Evolutionary conservation across 53 echinoderm and acorn worm species (phyloP), one percentile per base, ranked within the genome.

Genomic region (Holothuria scabra): DNA sequence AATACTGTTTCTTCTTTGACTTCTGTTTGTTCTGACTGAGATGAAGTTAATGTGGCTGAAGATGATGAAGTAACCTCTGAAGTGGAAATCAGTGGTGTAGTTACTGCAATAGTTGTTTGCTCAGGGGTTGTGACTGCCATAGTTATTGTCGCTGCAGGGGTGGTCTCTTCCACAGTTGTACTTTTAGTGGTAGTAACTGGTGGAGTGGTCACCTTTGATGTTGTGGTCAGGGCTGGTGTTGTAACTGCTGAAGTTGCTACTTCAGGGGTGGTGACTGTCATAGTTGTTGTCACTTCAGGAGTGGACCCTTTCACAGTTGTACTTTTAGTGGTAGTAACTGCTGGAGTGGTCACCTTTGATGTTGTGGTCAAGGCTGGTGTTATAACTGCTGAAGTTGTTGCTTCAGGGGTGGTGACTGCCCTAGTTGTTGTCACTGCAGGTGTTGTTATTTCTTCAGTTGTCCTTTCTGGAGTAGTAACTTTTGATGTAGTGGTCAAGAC

Each of bases 401-500:
- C 35, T 35, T 3, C 35, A 35, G 35, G 35, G n/a, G n/a, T n/a
- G n/a, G n/a, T n/a, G n/a, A n/a, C n/a, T n/a, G n/a, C n/a, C n/a
- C n/a, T n/a, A n/a, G n/a, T n/a, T n/a, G n/a, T n/a, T n/a, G n/a
- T n/a, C n/a, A n/a, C n/a, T n/a, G n/a, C n/a, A n/a, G n/a, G n/a
- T n/a, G n/a, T n/a, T n/a, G n/a, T n/a, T n/a, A n/a, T n/a, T n/a
- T n/a, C n/a, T n/a, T n/a, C n/a, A n/a, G n/a, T 85, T 12, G 74
- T 12, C 18, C 58, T 61, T 35, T 33, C 49, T 1, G 60, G 69
- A 28, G 85, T 85, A 0, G 71, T 24, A 5, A n/a, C n/a, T 35
- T 35, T 35, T 35, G 65, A 31, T 66, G 78, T 76, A 3, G 86
- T 86, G 23, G 90, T 83, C 22, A 83, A 60, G 29, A 74, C 83